Evolutionary conservation across 1,140 invertebrate genomes (phyloP), one percentile per base, ranked within the genome.

Genomic region (Ephestia elutella): DNA sequence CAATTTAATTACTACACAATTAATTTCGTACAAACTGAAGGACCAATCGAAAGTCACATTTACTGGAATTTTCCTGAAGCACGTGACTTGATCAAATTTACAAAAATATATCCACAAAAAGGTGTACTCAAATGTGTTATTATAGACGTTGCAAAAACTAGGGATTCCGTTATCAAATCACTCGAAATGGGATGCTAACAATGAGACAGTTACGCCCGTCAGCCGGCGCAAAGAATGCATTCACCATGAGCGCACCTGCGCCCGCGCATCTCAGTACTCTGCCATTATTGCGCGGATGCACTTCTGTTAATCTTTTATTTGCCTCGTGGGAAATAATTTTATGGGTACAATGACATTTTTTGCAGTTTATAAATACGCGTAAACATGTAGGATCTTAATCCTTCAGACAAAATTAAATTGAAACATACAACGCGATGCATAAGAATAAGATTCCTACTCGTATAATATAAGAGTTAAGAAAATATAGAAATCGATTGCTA

Each of bases 251-350:
- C 62, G 57, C 78, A 80, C 70, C 78, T 80, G 75, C 73, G 60
- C 62, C 30, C 20, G 28, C 58, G 58, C 57, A 53, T 53, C 50
- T n/a, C 50, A 25, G 38, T 44, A 66, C 57, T 56, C 56, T 51
- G 59, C 57, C 38, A 64, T 54, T 56, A 69, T 67, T 60, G 50
- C 54, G 62, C 48, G 48, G 19, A 56, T 44, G 55, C 56, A 57
- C 61, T 70, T 68, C 67, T 68, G 71, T 59, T 49, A 73, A 69
- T 70, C 69, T 66, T 56, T 68, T 74, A 71, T 72, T 68, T 60
- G 61, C 58, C 65, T 57, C 72, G 72, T 77, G 76, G 70, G 74
- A 78, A 76, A 62, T 62, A 62, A 62, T 63, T 63, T 56, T 56
- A 50, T 60, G 50, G 64, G 65, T 15, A 49, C 30, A 44, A 44